Base-by-base conservation (phyloP, 1,140 invertebrate species). In the Trigoniulus corallinus region DNA sequence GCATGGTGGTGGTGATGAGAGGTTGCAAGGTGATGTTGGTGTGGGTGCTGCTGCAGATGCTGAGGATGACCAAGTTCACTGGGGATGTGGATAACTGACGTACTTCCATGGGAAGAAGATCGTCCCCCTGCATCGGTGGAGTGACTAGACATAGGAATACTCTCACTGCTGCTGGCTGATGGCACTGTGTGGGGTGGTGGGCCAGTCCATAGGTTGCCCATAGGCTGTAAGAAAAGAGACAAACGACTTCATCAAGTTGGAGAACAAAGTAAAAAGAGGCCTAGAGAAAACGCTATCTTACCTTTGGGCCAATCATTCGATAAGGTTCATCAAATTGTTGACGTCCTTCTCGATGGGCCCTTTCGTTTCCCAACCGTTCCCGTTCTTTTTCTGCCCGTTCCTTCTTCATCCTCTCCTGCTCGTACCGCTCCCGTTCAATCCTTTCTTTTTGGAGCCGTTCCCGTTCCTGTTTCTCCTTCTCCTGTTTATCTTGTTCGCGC, bases 321-420 rank as follows among this genome's bases (percentile, higher is more conserved):
- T 91, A 68, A 47, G 84, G 88, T 68, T 88, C 83, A 63, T 85
- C 82, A 66, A 92, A 93, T 70, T 93, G 88, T 62, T 88, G 82
- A 56, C 88, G 80, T 42, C 92, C 29, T 34, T 34, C 29, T 7
- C 29, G 29, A 7, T 15, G 7, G 15, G 29, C 29, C 15, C 29
- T 7, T 15, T 34, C 29, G 7, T 34, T 7, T 34, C 62, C 60
- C 42, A 57, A 54, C 47, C 62, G 56, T 48, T 56, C 58, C 47
- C 57, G 34, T 53, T 66, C 60, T 56, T 58, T 50, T 55, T 75
- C 71, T 50, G 70, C 68, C 54, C 70, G 66, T 56, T 75, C 74
- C 62, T 68, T 52, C 67, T 74, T 74, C 39, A 42, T 37, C 52
- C 53, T 49, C 45, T 60, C 59, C 39, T 47, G 51, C 71, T 70